Base-by-base conservation (phyloP, 2,113 vertebrate genomes). In the Nibea albiflora region DNA sequence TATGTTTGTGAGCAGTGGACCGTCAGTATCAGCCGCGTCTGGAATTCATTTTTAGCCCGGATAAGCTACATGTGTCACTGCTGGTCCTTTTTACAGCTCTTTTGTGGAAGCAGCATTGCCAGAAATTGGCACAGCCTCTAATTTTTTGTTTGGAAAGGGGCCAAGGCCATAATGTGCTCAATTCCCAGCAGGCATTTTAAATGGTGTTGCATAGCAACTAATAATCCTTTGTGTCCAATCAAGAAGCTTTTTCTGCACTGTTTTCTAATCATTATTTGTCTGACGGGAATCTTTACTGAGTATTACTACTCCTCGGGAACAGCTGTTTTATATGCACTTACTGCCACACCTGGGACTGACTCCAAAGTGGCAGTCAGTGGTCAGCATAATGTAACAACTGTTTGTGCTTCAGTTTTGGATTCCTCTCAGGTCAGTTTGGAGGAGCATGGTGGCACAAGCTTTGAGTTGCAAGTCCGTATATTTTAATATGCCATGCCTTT, bases 151-250 rank as follows among this genome's bases (percentile, higher is more conserved):
- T 70, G 44, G 69, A 86, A 46, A 52, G 16, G 15, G 39, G 56
- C 74, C 70, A 85, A 78, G 61, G 70, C 66, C 71, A 50, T 61
- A 50, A 76, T 44, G 20, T 42, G 56, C 67, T 67, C 71, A 73
- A 7, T 57, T 67, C 60, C 76, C 61, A 50, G 58, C 22, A 60
- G 73, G 22, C 63, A 60, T 49, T 76, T 76, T 14, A 31, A 73
- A 47, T 49, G 54, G 26, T n/a, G 70, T 81, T 75, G 81, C 74
- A 66, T 71, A 63, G 79, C 71, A 82, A 88, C 82, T 46, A 68
- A 24, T 78, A 81, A 76, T 79, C 62, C 15, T n/a, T 67, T 65
- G 61, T 64, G 31, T 54, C 46, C 49, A 74, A 60, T 75, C 47
- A 80, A 64, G 50, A 22, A 47, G 62, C 16, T 31, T 73, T 64